Base-by-base conservation (phyloP, 2,888 invertebrate species). In the Eurois occulta region DNA sequence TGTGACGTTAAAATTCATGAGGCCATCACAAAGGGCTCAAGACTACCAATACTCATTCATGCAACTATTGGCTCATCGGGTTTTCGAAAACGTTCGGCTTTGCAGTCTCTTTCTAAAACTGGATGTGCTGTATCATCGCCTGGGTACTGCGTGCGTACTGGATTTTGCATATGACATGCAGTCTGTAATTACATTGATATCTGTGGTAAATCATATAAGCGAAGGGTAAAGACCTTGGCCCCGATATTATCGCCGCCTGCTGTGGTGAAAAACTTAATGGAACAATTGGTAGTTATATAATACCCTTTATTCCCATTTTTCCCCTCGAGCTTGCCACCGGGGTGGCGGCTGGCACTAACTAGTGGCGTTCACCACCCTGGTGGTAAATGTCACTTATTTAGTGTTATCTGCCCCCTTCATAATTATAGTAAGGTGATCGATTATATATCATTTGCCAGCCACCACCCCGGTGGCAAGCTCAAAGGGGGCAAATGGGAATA, bases 221-320 rank as follows among this genome's bases (percentile, higher is more conserved):
- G 4, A 58, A 79, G 24, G 28, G 4, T 65, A 35, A 43, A 2
- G 64, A 21, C 46, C 38, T 24, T 55, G 16, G 64, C 43, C 58
- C 68, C 68, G 28, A 81, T 58, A 72, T 35, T 68, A 52, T 46
- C 21, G 13, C 52, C 18, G 32, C 48, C 66, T 62, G 52, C 43
- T 32, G 55, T 21, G 43, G 52, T 28, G 11, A 65, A 79, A 46
- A 71, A 38, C n/a, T 28, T 6, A 68, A 28, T 46, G 8, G n/a
- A 77, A 48, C 64, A 43, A 55, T 60, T 46, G 18, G 62, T 75
- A 62, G 55, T 75, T 73, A 58, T 76, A 76, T 58, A 62, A 58
- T 75, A 71, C n/a, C n/a, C n/a, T n/a, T n/a, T n/a, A n/a, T n/a
- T n/a, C n/a, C n/a, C n/a, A n/a, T n/a, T n/a, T n/a, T n/a, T n/a